phyloP scores from a whole-genome alignment of 2,797 vertebrate genomes.

The Steatocranus sp. region DNA sequence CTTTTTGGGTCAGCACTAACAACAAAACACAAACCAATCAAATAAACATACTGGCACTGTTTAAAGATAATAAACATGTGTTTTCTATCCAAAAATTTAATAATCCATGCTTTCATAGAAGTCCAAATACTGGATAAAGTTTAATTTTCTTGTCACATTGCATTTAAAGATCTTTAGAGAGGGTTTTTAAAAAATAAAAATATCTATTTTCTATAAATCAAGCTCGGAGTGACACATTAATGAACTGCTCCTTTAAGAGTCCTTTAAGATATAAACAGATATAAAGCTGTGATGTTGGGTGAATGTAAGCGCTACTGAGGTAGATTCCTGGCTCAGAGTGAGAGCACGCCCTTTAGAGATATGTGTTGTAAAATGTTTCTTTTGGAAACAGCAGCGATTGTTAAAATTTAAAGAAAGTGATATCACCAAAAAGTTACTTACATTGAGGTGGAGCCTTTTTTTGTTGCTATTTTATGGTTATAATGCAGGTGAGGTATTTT shows the following conservation, averaged over 20 bases:
- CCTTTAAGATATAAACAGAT: not conserved
- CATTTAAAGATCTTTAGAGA: not conserved
- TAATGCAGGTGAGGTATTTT: not conserved
- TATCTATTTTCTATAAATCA: not conserved
- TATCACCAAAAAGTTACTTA: not conserved
- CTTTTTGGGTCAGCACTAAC: not conserved
- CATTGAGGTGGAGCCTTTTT: not conserved
- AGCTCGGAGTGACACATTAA: fast-evolving
- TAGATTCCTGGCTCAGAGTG: not conserved
- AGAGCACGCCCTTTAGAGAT: not conserved
- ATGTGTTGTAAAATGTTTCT: not conserved
- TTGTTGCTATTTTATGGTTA: not conserved
- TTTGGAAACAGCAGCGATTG: not conserved
- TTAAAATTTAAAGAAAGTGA: not conserved
- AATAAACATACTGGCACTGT: not conserved
- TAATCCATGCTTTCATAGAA: not conserved
- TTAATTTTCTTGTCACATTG: not conserved
- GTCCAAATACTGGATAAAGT: not conserved
- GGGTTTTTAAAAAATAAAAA: not conserved
- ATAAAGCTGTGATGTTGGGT: not conserved
- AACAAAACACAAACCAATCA: not conserved
- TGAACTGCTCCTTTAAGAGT: not conserved
- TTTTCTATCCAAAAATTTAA: fast-evolving
- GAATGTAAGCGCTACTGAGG: not conserved
- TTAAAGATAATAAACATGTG: not conserved